Base-by-base conservation (phyloP, 2,888 invertebrate species). In the Leucania comma region DNA sequence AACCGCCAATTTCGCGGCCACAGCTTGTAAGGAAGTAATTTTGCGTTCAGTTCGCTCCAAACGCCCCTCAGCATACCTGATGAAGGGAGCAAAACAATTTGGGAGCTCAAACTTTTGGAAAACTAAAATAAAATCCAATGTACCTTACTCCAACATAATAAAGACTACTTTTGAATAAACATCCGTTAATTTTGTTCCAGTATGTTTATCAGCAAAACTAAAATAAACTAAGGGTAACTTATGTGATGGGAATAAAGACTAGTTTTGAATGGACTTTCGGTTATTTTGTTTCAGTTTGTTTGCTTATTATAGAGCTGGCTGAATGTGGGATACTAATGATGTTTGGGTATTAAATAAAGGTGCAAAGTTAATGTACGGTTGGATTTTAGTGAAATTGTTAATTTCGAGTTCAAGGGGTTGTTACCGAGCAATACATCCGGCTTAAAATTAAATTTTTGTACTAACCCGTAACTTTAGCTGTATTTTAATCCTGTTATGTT, bases 21-120 rank as follows among this genome's bases (percentile, higher is more conserved):
- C 71, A 75, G 63, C 65, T 74, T 71, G 80, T 76, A 77, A 83
- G 85, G 78, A 86, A 87, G 87, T 84, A 86, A 87, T 89, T 89
- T 83, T 66, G 82, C 62, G 82, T 82, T 82, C 84, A 66, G 79
- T 70, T 68, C 80, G 70, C 85, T 79, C 78, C 64, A 68, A 68
- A 63, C 67, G 67, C 73, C 75, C 75, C 75, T 82, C 80, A 84
- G 90, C 88, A 90, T 91, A 90, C 88, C 85, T 86, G 88, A 91
- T 89, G 88, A 90, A 89, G 86, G 87, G 87, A 78, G 72, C 81
- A 69, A 87, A 89, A 87, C 87, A 89, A 89, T 88, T 89, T 87
- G 68, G 81, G 68, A 74, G 65, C 73, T 59, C 62, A 68, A 72
- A 81, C 77, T 73, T n/a, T 80, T 77, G 57, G 42, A 77, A 82